Evolutionary conservation across 2,797 vertebrate genomes (phyloP).

Genomic region (Notoglanidium macrostoma): DNA sequence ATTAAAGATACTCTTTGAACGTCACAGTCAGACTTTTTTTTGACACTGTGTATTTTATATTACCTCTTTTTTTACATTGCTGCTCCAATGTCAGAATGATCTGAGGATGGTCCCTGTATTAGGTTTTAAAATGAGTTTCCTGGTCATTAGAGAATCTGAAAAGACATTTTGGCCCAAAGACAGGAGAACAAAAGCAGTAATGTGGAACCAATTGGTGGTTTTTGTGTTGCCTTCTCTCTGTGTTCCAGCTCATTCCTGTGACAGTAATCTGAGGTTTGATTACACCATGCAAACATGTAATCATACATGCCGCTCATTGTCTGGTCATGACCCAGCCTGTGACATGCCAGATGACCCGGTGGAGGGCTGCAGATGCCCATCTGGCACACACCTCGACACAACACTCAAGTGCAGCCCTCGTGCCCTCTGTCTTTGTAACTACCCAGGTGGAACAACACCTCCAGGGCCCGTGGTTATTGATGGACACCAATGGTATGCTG

Average conservation of each 20-base stretch:
- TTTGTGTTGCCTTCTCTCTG: background rate
- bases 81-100: background rate
- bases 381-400: conserved; percentile 66
- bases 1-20: too few species aligned
- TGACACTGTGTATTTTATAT: background rate
- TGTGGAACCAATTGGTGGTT: background rate
- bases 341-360: conserved; percentile 55
- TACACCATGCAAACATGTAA: conserved; percentile 68
- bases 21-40: background rate
- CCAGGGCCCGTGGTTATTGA: conserved; percentile 60
- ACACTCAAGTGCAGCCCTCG: conserved; percentile 60
- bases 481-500: conserved; percentile 67
- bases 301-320: conserved; percentile 68
- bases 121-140: background rate
- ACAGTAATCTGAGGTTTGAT: conserved; percentile 67
- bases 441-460: conserved; percentile 40
- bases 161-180: background rate
- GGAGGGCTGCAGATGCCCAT: conserved; percentile 74
- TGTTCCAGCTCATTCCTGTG: conserved; percentile 62
- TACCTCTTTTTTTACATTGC: background rate
- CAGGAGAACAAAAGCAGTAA: background rate
- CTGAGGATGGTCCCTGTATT: background rate
- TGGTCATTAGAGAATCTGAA: background rate
- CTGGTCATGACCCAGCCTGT: conserved; percentile 65
- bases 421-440: conserved; percentile 64